Conservation (phyloP, 1,140 invertebrate species). For the Panulirus ornatus region DNA sequence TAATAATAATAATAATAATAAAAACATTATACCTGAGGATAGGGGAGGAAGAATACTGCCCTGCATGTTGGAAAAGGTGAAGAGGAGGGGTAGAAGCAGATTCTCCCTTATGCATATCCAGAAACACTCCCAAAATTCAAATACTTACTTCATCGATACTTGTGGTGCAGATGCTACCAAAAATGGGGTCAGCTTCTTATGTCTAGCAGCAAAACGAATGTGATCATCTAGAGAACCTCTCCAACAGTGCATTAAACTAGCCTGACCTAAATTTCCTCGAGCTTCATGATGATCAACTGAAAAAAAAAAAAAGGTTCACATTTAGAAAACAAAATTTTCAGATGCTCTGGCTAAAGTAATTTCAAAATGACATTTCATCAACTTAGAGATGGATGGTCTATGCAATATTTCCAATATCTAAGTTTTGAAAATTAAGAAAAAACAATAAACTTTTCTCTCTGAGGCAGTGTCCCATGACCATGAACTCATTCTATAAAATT, state of each 20-base stretch:
- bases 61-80: too few species aligned
- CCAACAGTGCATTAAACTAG: constrained; percentile 63
- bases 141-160: constrained; percentile 63
- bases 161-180: constrained; percentile 67
- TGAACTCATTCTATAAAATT: too few species aligned
- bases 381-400: too few species aligned
- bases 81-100: not conserved
- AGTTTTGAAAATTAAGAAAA: too few species aligned
- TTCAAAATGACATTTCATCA: not conserved
- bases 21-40: too few species aligned
- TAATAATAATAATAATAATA: not conserved
- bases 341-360: not conserved
- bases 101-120: not conserved
- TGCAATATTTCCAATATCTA: too few species aligned
- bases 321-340: not conserved
- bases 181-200: constrained; percentile 55
- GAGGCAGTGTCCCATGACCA: too few species aligned
- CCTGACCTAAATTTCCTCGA: not conserved
- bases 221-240: constrained; percentile 62
- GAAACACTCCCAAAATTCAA: not conserved
- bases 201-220: constrained; percentile 59
- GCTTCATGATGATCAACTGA: constrained; percentile 54
- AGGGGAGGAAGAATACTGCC: too few species aligned
- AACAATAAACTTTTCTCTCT: too few species aligned
- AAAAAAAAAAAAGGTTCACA: not conserved